Evolutionary conservation across 1,140 invertebrate species (phyloP), one percentile per base, ranked within the genome.

Genomic region (Babylonia areolata): DNA sequence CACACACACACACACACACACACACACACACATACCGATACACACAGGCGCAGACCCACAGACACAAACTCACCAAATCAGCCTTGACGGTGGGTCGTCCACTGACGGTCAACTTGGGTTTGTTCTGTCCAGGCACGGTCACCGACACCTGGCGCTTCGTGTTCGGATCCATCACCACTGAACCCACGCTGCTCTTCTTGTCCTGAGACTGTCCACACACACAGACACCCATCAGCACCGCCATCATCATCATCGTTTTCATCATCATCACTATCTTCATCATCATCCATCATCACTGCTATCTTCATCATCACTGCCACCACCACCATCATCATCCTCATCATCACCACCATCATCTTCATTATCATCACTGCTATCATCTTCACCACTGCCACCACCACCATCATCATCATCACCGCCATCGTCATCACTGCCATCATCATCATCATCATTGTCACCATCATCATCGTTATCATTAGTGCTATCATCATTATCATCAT

Each of bases 91-190:
- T 97, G 93, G 97, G 97, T 94, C 98, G 98, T 92, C 87, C 87
- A 64, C 98, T 98, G 23, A 96, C 96, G 40, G 97, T 98, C 2
- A 97, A 98, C 93, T 99, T 99, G 1, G 98, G 97, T 94, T 98
- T 98, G 92, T 97, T 98, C 0, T 97, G 98, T 91, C 99, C 98
- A 2, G 98, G 98, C 94, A 98, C 97, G 92, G 98, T 98, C 0
- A 99, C 98, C 17, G 97, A 98, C 6, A 99, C 98, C 77, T 97
- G 96, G 94, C 98, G 99, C 40, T 97, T 97, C 40, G 96, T 87
- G 5, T 87, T 87, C n/a, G 89, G 88, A 96, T 88, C 97, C 96
- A 79, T 93, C 90, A 95, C 95, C 75, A 97, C 93, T 2, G 96
- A 97, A 28, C 96, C 96, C 46, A 96, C 96, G 33, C 97, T 97